These are phyloP conservation scores for Borostomias antarcticus DNA, from an alignment of 2,797 vertebrate species.

Conservation along the genomic window DNA sequence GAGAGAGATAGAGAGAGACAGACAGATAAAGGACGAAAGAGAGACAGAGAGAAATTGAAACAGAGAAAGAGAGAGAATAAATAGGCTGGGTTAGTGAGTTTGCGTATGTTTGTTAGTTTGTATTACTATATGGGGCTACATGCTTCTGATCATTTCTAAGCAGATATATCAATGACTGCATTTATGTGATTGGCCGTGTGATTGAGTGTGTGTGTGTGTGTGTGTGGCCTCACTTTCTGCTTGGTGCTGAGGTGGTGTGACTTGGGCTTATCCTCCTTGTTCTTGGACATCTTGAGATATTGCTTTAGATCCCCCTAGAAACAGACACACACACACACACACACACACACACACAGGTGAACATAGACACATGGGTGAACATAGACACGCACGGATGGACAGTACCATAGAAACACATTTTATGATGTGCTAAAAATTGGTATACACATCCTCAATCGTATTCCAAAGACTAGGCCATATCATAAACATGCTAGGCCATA, in stretches of 20 bases:
- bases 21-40: no score
- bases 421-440: no score
- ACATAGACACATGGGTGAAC: no score
- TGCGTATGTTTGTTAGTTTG: not conserved
- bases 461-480: no score
- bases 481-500: no score
- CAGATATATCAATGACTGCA: not conserved
- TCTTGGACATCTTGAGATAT: constrained; percentile 84
- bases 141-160: no score
- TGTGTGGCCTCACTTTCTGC: constrained; percentile 76
- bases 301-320: constrained; percentile 86
- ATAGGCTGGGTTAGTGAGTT: not conserved
- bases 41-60: no score
- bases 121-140: no score
- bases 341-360: not conserved
- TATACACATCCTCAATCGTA: no score
- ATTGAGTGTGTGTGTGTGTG: not conserved
- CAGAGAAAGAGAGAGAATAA: not conserved
- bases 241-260: constrained; percentile 81
- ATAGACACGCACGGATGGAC: no score
- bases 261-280: constrained; percentile 85
- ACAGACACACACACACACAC: not conserved
- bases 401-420: no score
- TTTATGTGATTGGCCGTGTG: not conserved
- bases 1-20: not conserved